Conservation (phyloP, 2,888 invertebrate species). For the Laspeyria flexula region DNA sequence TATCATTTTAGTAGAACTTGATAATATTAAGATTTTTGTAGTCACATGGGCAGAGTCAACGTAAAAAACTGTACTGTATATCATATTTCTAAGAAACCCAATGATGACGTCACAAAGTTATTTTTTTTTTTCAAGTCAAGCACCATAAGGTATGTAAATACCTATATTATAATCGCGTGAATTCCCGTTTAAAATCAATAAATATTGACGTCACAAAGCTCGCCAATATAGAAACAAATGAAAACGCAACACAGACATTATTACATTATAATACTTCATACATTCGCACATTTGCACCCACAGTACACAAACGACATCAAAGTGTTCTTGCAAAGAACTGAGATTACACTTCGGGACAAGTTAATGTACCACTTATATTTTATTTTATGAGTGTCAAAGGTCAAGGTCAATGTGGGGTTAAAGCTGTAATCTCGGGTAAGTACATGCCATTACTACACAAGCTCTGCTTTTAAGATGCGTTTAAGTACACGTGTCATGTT, state of each 20-base stretch:
- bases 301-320: slow-evolving; percentile 50
- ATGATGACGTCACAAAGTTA: too few species aligned
- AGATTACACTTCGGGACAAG: slow-evolving; percentile 31
- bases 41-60: too few species aligned
- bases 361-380: slow-evolving; percentile 2
- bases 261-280: slow-evolving; percentile 28
- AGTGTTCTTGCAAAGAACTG: slow-evolving; percentile 46
- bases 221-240: slow-evolving; percentile 1
- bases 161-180: too few species aligned
- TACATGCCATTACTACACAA: not conserved
- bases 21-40: too few species aligned
- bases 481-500: too few species aligned
- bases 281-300: slow-evolving; percentile 31
- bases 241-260: slow-evolving; percentile 15
- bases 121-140: too few species aligned
- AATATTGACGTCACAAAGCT: not conserved
- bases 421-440: not conserved
- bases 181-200: too few species aligned
- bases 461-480: not conserved
- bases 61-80: too few species aligned
- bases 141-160: too few species aligned
- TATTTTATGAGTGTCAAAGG: slow-evolving; percentile 3
- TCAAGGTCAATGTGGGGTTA: not conserved
- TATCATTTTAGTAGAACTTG: too few species aligned
- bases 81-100: too few species aligned